A percentile compares a stretch with the other conserved stretches of the same genome.
Evolutionary conservation across 2,888 invertebrate species (phyloP).

Genomic region (Lasioglossum malachurum): DNA sequence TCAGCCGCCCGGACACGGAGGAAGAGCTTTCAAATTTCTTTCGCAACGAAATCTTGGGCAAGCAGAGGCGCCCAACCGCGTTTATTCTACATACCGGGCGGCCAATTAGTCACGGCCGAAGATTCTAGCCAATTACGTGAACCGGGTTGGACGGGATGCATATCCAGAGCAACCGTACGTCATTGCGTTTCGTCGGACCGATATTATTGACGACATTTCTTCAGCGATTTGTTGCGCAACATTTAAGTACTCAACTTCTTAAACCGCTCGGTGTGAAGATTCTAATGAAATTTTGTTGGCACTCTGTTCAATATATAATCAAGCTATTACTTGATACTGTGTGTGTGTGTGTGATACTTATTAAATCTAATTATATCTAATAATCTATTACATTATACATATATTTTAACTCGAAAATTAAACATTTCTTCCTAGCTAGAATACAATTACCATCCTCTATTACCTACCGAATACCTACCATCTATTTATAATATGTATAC

Average conservation of each 20-base stretch:
- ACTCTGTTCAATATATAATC: too few species aligned
- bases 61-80: conserved; percentile 46
- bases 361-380: too few species aligned
- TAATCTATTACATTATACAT: too few species aligned
- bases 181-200: background rate
- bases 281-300: too few species aligned
- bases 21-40: conserved; percentile 73
- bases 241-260: background rate
- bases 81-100: conserved; percentile 54
- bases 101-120: conserved; percentile 82
- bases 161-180: conserved; percentile 82
- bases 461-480: too few species aligned
- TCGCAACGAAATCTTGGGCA: conserved; percentile 70
- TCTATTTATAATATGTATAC: too few species aligned
- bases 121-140: conserved; percentile 82
- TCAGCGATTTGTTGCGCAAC: background rate
- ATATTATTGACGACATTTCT: conserved; percentile 2
- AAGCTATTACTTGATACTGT: too few species aligned
- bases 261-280: background rate
- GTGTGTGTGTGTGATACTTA: too few species aligned
- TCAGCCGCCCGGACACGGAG: conserved; percentile 37
- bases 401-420: too few species aligned
- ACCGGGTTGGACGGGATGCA: conserved; percentile 75
- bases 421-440: too few species aligned
- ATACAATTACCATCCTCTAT: too few species aligned